phyloP scores from a whole-genome alignment of 2,888 invertebrate genomes.

The Caenorhabditis parvicauda region DNA sequence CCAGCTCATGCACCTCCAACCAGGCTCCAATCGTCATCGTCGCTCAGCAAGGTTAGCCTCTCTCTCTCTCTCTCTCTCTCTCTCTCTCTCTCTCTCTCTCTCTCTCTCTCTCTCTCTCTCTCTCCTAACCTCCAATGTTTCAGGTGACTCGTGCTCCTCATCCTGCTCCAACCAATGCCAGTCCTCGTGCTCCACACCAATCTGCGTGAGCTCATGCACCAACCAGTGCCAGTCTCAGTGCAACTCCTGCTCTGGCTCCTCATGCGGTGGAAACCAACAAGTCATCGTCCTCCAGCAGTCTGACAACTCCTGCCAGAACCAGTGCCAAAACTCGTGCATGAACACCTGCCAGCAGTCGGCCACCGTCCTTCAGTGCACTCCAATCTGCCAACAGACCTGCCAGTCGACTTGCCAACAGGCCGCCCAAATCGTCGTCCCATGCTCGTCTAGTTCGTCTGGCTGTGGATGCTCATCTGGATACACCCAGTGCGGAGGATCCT shows the following conservation, averaged over 20 bases:
- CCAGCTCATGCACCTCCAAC: slow-evolving; percentile 29
- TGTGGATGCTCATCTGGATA: slow-evolving; percentile 46
- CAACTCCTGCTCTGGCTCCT: slow-evolving; percentile 28
- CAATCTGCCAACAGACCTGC: slow-evolving; percentile 46
- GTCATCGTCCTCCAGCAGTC: slow-evolving; percentile 40
- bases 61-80: neutral
- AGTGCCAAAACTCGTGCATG: slow-evolving; percentile 44
- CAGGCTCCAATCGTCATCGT: slow-evolving; percentile 39
- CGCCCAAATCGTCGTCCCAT: slow-evolving; percentile 43
- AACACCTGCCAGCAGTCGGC: slow-evolving; percentile 38
- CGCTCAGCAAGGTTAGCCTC: slow-evolving; percentile 23
- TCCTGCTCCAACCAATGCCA: slow-evolving; percentile 46
- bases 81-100: neutral
- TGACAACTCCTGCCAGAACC: slow-evolving; percentile 30
- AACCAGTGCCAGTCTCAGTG: slow-evolving; percentile 36
- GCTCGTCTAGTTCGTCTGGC: slow-evolving; percentile 21
- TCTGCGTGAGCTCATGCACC: slow-evolving; percentile 36
- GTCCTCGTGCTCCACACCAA: slow-evolving; percentile 33
- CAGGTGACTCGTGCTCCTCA: slow-evolving; percentile 35
- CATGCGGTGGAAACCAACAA: slow-evolving; percentile 32
- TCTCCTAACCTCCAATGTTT: no score
- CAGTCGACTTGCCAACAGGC: slow-evolving; percentile 48
- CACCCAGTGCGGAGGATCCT: slow-evolving; percentile 44
- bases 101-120: neutral
- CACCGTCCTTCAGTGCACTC: slow-evolving; percentile 38